Base-by-base conservation (phyloP, 2,113 vertebrate genomes). In the Acrocephalus kingi region DNA sequence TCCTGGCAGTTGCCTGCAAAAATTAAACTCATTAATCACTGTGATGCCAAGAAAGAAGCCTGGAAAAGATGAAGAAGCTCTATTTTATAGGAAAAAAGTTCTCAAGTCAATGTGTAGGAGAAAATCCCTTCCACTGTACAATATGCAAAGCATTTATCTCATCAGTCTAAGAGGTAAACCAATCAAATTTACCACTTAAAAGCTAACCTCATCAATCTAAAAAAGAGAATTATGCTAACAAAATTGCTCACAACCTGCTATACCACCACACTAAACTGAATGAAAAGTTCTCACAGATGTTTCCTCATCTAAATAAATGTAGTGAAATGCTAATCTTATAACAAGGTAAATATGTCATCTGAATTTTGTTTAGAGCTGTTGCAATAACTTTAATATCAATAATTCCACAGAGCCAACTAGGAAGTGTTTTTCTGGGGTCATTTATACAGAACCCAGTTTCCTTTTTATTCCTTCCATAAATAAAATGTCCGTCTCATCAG, bases 11-110 rank as follows among this genome's bases (percentile, higher is more conserved):
- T 97, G 97, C 95, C 94, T 96, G 91, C 91, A 98, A 98, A 98
- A 98, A 97, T 97, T 98, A 97, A 97, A 96, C 96, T 95, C 97
- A 98, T 98, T 97, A 97, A 98, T 98, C 98, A 98, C 82, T 66
- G 49, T 87, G 92, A 97, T 94, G 94, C 49, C 66, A 84, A 94
- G 91, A 92, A 96, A 97, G 84, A 96, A 96, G 86, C 82, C 58
- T 90, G 59, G 54, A 79, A 92, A 98, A 95, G 84, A 91, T 54
- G 54, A 85, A 96, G 90, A 96, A 89, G 64, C 56, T 91, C 68
- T 90, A 22, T 84, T 93, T 97, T 75, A 93, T 45, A 37, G 45
- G n/a, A 55, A 80, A 87, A 90, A 75, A 78, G 52, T 14, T 88
- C 92, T 82, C 56, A 88, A 93, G 75, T 37, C 88, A 97, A 93